Conservation (phyloP, 2,888 invertebrate species). For the Cactoblastis cactorum region DNA sequence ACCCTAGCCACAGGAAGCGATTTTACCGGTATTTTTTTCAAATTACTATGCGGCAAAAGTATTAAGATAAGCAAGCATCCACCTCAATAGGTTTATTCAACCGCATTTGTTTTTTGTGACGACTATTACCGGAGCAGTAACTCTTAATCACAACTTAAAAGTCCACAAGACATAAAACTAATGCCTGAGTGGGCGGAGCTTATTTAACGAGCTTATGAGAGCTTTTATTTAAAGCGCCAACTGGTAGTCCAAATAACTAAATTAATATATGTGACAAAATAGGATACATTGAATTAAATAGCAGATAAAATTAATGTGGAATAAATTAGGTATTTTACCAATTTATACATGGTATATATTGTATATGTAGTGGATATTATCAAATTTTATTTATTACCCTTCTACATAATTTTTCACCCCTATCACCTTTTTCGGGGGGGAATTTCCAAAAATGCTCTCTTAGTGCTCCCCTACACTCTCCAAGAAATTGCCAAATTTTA, state of each 20-base stretch:
- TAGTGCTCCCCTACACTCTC: too few species aligned
- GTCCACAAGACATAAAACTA: conserved; percentile 2
- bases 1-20: too few species aligned
- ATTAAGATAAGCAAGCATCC: background rate
- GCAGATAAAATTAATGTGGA: background rate
- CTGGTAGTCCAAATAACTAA: conserved; percentile 7
- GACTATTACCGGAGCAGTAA: conserved; percentile 8
- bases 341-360: background rate
- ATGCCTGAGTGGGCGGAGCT: conserved; percentile 3
- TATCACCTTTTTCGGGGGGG: too few species aligned
- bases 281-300: background rate
- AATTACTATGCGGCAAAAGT: background rate
- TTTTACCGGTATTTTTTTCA: too few species aligned
- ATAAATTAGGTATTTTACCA: background rate
- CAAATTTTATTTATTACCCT: too few species aligned
- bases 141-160: conserved; percentile 11
- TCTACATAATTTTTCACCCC: too few species aligned
- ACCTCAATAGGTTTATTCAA: background rate
- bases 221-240: background rate
- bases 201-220: too few species aligned
- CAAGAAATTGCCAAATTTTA: too few species aligned
- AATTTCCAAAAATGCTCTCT: too few species aligned
- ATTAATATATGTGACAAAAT: background rate
- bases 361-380: too few species aligned
- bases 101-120: conserved; percentile 2